Evolutionary conservation across 2,797 vertebrate species (phyloP).

Genomic region (Antrozous pallidus): DNA sequence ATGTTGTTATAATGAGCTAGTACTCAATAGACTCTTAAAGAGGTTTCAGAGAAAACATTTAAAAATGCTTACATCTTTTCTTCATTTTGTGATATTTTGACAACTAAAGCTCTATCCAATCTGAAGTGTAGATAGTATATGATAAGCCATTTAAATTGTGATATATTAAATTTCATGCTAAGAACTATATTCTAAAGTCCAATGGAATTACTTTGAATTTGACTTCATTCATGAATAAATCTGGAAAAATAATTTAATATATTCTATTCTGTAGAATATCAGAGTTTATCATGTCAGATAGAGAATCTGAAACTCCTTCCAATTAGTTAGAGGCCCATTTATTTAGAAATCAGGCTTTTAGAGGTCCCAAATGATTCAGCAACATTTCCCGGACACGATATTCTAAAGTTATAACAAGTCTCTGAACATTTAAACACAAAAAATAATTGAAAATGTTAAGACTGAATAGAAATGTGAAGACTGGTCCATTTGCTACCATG

Average conservation of each 20-base stretch:
- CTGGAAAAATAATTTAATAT: background rate
- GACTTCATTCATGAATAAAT: background rate
- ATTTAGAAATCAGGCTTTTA: background rate
- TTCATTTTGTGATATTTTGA: conserved; percentile 12
- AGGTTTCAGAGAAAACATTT: background rate
- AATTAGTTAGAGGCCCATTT: background rate
- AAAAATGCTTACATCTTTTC: background rate
- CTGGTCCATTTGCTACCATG: background rate
- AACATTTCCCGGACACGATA: background rate
- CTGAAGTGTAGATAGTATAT: background rate
- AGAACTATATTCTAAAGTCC: background rate
- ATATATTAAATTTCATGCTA: background rate
- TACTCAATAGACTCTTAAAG: background rate
- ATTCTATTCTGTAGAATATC: background rate
- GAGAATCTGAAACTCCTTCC: background rate
- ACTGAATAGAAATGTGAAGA: background rate
- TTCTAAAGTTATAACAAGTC: background rate
- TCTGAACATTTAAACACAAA: background rate
- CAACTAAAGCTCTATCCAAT: background rate
- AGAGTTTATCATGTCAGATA: background rate
- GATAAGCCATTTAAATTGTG: background rate
- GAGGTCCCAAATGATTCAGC: background rate
- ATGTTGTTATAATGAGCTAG: background rate
- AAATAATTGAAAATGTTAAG: background rate
- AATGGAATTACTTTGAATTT: conserved; percentile 3